A percentile compares a stretch with the other conserved stretches of the same genome.
Conservation (phyloP, 2,888 invertebrate genomes). For the Apotomis turbidana region DNA sequence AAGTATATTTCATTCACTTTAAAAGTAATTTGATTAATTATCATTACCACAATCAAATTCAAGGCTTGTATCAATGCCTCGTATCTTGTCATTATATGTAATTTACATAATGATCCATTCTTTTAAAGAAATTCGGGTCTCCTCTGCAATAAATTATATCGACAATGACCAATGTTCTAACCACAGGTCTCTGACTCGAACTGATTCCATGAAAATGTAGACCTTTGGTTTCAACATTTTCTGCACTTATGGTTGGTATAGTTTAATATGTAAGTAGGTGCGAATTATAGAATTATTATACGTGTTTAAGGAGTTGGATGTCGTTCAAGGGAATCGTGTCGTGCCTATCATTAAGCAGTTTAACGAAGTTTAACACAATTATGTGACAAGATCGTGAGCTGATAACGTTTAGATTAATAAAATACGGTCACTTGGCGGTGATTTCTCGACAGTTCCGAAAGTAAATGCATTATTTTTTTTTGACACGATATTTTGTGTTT, state of each 20-base stretch:
- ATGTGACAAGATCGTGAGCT: conserved; percentile 47
- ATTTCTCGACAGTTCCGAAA: conserved; percentile 5
- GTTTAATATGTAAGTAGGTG: conserved; percentile 61
- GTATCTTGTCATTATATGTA: conserved; percentile 57
- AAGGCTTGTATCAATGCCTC: conserved; percentile 46
- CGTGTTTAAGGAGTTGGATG: conserved; percentile 33
- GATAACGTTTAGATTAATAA: conserved; percentile 46
- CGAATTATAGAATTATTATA: conserved; percentile 52
- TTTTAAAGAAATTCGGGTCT: conserved; percentile 55
- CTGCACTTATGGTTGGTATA: conserved; percentile 11
- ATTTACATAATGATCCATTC: conserved; percentile 67
- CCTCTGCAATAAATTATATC: conserved; percentile 33
- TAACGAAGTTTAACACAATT: conserved; percentile 46
- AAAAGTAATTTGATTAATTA: conserved; percentile 19
- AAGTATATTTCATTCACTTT: conserved; percentile 38
- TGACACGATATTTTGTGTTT: not conserved
- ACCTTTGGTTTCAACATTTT: conserved; percentile 14
- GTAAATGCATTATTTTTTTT: not conserved
- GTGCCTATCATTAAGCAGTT: conserved; percentile 40
- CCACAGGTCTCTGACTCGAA: conserved; percentile 4
- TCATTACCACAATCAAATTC: conserved; percentile 26
- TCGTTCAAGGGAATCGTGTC: conserved; percentile 53
- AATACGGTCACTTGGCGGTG: conserved; percentile 15
- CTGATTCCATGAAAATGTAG: not conserved
- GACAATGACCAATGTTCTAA: conserved; percentile 1